Evolutionary conservation across 2,113 vertebrate species (phyloP).

Genomic region (Apistogramma diplotaenia): DNA sequence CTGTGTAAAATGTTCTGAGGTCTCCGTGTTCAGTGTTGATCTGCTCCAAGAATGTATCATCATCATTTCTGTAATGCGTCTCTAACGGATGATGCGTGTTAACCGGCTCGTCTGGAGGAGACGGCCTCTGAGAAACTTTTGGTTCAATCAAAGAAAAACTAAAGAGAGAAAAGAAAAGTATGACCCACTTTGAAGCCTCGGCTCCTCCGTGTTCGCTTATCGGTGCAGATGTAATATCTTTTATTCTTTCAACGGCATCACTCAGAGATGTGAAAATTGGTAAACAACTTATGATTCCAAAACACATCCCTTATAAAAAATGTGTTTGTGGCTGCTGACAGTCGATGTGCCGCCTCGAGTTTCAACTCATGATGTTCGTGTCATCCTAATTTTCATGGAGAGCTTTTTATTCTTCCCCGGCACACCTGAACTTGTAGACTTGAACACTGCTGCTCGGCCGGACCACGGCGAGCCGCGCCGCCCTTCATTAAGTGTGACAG

Average conservation of each 20-base stretch:
- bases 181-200: neutral
- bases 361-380: neutral
- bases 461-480: neutral
- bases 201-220: neutral
- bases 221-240: neutral
- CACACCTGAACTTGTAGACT: neutral
- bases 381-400: neutral
- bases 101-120: neutral
- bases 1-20: neutral
- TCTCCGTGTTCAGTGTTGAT: neutral
- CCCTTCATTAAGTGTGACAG: no score
- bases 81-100: neutral
- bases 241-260: neutral
- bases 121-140: neutral
- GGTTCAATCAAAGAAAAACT: neutral
- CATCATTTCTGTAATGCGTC: neutral
- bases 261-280: neutral
- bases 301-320: neutral
- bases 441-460: neutral
- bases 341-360: neutral
- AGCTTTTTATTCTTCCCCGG: neutral
- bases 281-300: neutral
- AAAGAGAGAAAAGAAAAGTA: neutral
- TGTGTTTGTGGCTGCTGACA: fast-evolving
- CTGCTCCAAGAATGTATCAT: neutral